Conservation (phyloP, 2,113 vertebrate species). For the Neopipo cinnamomea region DNA sequence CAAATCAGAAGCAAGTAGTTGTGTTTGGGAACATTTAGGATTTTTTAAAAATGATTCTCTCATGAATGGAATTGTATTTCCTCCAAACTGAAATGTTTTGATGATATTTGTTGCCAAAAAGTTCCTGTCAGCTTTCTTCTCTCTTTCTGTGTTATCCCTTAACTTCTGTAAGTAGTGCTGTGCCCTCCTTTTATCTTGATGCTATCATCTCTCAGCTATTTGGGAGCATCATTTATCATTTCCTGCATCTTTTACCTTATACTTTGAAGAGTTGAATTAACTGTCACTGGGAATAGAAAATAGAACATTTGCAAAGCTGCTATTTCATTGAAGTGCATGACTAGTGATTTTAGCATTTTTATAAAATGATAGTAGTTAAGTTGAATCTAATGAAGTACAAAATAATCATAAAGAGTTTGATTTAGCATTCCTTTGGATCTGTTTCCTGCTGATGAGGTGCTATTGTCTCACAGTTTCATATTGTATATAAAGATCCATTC, state of each 20-base stretch:
- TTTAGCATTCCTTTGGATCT: conserved; percentile 10
- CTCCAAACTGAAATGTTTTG: not conserved
- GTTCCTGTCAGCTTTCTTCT: conserved; percentile 46
- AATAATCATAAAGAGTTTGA: conserved; percentile 1
- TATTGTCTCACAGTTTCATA: not conserved
- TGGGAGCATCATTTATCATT: conserved; percentile 83
- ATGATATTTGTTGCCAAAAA: conserved; percentile 24
- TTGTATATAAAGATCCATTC: not conserved
- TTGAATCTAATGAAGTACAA: not conserved
- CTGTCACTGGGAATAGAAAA: conserved; percentile 77
- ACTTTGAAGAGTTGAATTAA: conserved; percentile 84
- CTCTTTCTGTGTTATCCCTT: conserved; percentile 55
- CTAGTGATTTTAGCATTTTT: conserved; percentile 50
- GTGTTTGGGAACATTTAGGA: not conserved
- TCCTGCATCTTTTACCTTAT: conserved; percentile 79
- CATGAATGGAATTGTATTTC: not conserved
- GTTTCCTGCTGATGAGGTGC: not conserved
- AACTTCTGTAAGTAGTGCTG: conserved; percentile 34
- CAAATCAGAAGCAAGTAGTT: conserved; percentile 19
- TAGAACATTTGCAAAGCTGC: conserved; percentile 40
- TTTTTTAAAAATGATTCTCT: not conserved
- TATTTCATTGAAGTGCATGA: conserved; percentile 13
- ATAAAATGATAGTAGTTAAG: not conserved
- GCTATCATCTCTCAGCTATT: conserved; percentile 79
- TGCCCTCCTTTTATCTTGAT: conserved; percentile 63